Evolutionary conservation across 2,888 invertebrate species (phyloP), one percentile per base, ranked within the genome.

Genomic region (Dysmachus trigonus): DNA sequence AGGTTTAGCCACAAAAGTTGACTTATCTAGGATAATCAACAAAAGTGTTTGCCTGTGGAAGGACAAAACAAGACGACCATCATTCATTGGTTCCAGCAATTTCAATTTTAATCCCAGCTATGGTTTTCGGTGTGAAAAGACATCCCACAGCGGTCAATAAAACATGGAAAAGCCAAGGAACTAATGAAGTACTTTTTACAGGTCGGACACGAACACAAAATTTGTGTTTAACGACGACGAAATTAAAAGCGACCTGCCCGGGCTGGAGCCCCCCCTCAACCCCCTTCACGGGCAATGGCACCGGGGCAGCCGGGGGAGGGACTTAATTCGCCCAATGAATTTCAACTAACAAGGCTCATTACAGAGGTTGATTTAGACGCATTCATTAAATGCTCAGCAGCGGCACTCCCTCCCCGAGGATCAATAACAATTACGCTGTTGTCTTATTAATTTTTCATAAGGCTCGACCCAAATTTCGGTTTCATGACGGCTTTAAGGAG

Each of bases 311-410:
- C 8, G 62, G 62, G 62, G 62, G 27, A 62, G 62, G 8, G 62
- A 62, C 62, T 62, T 62, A 62, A 62, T 62, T 62, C 62, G 62
- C 22, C 62, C 62, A 62, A 77, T 77, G 77, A 77, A 77, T 77
- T 77, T 77, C 77, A 30, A 41, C 77, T 77, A 77, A 77, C 47
- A 77, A 77, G 77, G 27, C 47, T 77, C 77, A 77, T 77, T 77
- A 77, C 27, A 77, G 47, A 35, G 47, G 77, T 77, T 77, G 77
- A 47, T 77, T 77, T 47, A 77, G 77, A 77, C 47, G 77, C 41
- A 77, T 47, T 77, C 77, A 47, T 41, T 77, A 41, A 41, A 77
- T 47, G 47, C 77, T 77, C 27, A 47, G 77, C 47, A 47, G 77
- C 47, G 77, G 27, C 77, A 47, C 77, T 77, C 47, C 77, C 30